These are phyloP conservation scores for Calameuta idolon DNA, from an alignment of 2,888 invertebrate species.

Conservation along the genomic window DNA sequence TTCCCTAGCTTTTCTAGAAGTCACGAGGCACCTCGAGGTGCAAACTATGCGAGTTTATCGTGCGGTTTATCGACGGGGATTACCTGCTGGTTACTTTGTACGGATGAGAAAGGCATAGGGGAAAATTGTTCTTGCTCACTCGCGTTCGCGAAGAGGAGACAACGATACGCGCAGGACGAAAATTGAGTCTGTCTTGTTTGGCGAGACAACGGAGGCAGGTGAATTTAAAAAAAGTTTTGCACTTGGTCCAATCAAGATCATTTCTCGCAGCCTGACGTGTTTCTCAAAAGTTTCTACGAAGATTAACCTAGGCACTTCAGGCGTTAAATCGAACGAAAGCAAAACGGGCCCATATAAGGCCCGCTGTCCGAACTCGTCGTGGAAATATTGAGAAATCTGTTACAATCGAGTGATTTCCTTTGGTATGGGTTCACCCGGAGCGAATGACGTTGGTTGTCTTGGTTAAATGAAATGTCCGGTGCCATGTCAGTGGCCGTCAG, in stretches of 20 bases:
- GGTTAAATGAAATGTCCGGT: conserved; percentile 50
- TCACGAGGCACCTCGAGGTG: conserved; percentile 26
- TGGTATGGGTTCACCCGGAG: conserved; percentile 15
- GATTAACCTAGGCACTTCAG: background rate
- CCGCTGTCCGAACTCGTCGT: background rate
- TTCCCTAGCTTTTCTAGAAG: conserved; percentile 28
- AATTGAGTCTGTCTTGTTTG: background rate
- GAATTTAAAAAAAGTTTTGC: background rate
- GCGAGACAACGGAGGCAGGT: background rate
- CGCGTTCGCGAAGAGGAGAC: background rate
- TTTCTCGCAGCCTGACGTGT: background rate
- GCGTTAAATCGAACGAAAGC: conserved; percentile 8
- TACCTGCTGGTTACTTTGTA: background rate
- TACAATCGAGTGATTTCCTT: conserved; percentile 27
- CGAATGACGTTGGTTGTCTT: conserved; percentile 26
- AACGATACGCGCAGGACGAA: background rate
- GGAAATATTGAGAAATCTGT: conserved; percentile 53
- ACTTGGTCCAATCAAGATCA: background rate
- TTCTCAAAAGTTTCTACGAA: background rate
- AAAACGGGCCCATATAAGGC: conserved; percentile 19
- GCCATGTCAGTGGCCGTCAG: conserved; percentile 45
- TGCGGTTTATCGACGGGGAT: conserved; percentile 26
- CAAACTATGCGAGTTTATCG: conserved; percentile 26
- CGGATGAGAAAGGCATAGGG: background rate
- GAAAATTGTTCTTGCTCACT: background rate